phyloP scores from a whole-genome alignment of 2,888 invertebrate genomes.

The Imbricaverruca yamaguchii region DNA sequence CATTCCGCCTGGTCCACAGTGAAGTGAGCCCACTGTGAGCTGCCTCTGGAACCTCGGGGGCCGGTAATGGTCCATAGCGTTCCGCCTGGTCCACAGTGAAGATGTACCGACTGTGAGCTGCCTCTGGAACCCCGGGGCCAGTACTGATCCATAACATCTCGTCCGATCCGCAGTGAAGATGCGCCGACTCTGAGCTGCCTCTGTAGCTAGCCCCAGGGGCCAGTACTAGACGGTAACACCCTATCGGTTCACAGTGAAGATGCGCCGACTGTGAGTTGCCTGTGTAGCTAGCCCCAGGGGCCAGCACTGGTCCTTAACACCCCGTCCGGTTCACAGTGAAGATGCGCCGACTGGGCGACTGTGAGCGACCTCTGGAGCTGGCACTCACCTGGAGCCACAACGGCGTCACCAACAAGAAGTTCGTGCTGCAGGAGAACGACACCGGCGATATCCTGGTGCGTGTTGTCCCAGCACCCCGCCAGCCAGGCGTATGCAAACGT shows the following conservation, averaged over 20 bases:
- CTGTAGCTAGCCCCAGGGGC: conserved; percentile 45
- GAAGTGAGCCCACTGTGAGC: no score
- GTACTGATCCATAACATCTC: no score
- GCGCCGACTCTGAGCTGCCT: conserved; percentile 45
- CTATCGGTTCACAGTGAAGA: conserved; percentile 38
- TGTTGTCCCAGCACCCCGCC: neutral
- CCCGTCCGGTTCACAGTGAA: conserved; percentile 38
- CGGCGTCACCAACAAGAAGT: conserved; percentile 40
- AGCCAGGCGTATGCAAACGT: no score
- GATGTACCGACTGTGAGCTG: conserved; percentile 44
- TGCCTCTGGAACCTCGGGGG: no score
- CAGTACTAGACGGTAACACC: no score
- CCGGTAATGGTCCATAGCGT: no score
- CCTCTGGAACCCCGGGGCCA: conserved; percentile 40
- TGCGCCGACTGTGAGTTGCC: conserved; percentile 46
- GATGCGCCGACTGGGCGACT: conserved; percentile 45
- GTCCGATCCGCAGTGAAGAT: conserved; percentile 40
- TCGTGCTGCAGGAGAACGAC: conserved; percentile 52
- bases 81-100: conserved; percentile 38
- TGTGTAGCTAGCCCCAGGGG: conserved; percentile 40
- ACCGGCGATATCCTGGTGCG: conserved; percentile 49
- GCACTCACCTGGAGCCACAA: conserved; percentile 45
- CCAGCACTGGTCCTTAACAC: neutral
- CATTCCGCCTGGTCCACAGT: no score
- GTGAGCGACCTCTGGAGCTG: conserved; percentile 46